Evolutionary conservation across 2,797 vertebrate species (phyloP).

Genomic region (Acropternis orthonyx): DNA sequence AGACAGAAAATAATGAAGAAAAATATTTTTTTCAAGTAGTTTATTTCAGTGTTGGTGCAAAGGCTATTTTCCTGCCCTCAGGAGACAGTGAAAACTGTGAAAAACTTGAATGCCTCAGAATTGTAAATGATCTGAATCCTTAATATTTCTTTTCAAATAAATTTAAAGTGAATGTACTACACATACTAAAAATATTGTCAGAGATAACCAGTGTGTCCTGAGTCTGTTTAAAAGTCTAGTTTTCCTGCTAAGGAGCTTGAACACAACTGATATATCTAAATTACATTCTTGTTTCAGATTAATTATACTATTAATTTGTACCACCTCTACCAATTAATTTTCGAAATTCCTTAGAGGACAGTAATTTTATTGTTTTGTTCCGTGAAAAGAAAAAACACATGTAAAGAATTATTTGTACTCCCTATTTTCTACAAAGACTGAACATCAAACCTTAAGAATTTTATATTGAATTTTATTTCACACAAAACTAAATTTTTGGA

Average conservation of each 20-base stretch:
- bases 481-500: background rate
- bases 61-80: background rate
- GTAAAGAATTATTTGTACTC: background rate
- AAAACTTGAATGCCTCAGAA: background rate
- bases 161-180: background rate
- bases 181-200: background rate
- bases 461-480: background rate
- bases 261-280: background rate
- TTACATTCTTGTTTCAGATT: background rate
- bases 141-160: constrained; percentile 24
- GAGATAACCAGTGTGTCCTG: background rate
- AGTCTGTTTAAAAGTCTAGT: background rate
- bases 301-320: background rate
- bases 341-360: background rate
- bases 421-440: background rate
- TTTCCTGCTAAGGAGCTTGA: background rate
- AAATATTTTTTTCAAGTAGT: background rate
- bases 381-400: background rate
- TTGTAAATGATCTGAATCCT: background rate
- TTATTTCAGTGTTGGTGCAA: background rate
- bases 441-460: background rate
- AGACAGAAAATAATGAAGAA: background rate
- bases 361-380: background rate
- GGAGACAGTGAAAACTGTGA: background rate
- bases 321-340: background rate